Percentiles rank a stretch among this genome's conserved stretches.
These are phyloP conservation scores for Lamproptera curius DNA, from an alignment of 2,888 invertebrate species.

Conservation along the genomic window DNA sequence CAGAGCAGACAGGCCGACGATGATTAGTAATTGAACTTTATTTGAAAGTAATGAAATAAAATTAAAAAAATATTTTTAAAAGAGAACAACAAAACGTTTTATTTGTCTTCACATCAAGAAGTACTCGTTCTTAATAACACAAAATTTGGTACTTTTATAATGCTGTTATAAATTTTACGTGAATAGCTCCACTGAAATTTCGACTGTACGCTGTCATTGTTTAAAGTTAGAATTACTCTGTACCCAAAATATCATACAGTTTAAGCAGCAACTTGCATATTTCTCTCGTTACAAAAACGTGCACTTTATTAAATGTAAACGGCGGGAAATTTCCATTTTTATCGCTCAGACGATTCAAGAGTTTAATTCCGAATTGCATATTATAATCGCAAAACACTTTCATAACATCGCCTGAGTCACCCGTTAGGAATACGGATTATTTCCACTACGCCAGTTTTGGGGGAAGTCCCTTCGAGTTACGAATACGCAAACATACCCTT, in stretches of 20 bases:
- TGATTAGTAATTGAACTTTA: too few species aligned
- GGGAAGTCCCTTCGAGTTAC: conserved; percentile 12
- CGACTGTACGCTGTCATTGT: not conserved
- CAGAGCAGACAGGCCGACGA: too few species aligned
- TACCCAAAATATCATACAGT: not conserved
- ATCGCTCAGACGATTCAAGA: conserved; percentile 1
- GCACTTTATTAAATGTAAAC: conserved; percentile 14
- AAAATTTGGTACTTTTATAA: conserved; percentile 9
- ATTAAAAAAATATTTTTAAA: too few species aligned
- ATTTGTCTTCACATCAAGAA: too few species aligned
- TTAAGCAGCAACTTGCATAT: not conserved
- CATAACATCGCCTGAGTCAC: conserved; percentile 1
- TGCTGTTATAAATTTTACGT: not conserved
- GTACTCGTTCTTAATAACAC: conserved; percentile 4
- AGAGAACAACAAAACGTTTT: too few species aligned
- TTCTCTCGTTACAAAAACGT: conserved; percentile 9
- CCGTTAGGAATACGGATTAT: conserved; percentile 6
- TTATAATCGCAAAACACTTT: not conserved
- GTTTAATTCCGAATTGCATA: not conserved
- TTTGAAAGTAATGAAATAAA: too few species aligned
- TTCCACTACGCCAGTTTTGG: conserved; percentile 15
- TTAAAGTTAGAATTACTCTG: not conserved
- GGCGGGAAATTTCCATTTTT: conserved; percentile 10
- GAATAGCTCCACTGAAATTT: not conserved
- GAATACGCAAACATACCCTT: conserved; percentile 7